phyloP scores from a whole-genome alignment of 2,888 invertebrate species.

The Bugula neritina region DNA sequence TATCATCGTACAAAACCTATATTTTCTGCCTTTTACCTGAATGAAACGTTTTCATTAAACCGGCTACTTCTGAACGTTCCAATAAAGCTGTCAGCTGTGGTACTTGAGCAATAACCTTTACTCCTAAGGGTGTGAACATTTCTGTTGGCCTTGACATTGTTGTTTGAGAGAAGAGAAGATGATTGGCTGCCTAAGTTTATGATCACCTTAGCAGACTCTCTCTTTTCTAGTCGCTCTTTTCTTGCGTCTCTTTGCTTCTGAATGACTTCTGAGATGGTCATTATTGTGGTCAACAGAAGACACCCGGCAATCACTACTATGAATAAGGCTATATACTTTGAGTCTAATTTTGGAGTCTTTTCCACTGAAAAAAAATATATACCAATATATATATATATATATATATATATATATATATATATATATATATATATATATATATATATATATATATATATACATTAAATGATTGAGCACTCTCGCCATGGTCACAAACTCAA shows the following conservation, averaged over 20 bases:
- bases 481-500: too few relatives aligned
- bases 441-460: too few relatives aligned
- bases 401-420: neutral
- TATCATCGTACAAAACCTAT: too few relatives aligned
- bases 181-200: neutral
- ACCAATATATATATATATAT: neutral
- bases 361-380: neutral
- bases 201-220: neutral
- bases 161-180: neutral
- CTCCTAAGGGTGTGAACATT: neutral
- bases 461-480: too few relatives aligned
- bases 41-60: slow-evolving; percentile 19
- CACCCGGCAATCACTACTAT: slow-evolving; percentile 1
- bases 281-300: neutral
- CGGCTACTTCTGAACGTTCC: slow-evolving; percentile 17
- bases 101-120: neutral
- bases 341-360: neutral
- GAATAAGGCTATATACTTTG: slow-evolving; percentile 12
- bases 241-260: neutral
- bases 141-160: neutral
- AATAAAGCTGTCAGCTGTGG: neutral
- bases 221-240: neutral
- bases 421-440: too few relatives aligned
- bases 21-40: too few relatives aligned
- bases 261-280: neutral